These are phyloP conservation scores for Phaethon lepturus DNA, from an alignment of 2,113 vertebrate genomes.

Conservation along the genomic window DNA sequence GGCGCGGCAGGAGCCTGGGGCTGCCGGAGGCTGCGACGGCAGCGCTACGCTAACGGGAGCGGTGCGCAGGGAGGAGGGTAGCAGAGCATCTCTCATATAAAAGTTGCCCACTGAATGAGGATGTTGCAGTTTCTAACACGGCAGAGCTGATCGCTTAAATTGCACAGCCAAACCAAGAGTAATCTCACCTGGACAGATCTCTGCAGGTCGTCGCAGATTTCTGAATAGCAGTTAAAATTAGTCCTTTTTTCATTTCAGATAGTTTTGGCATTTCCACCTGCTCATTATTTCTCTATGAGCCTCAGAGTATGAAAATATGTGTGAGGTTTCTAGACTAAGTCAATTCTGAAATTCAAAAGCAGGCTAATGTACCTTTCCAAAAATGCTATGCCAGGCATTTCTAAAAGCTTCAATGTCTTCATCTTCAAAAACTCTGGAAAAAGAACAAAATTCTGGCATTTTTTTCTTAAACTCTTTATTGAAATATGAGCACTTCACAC, in stretches of 20 bases:
- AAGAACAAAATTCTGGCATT: not conserved
- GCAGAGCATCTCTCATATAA: accelerated
- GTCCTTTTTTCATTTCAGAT: not conserved
- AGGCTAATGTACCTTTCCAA: not conserved
- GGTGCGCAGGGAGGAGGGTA: not conserved
- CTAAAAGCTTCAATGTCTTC: not conserved
- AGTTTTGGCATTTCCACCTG: not conserved
- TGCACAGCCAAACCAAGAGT: not conserved
- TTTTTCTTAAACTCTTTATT: not conserved
- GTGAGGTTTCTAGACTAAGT: not conserved
- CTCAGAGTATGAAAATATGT: not conserved
- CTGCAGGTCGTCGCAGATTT: not conserved
- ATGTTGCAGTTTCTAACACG: accelerated
- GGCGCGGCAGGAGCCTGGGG: accelerated
- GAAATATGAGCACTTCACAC: not conserved
- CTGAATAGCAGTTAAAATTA: not conserved
- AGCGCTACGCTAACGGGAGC: accelerated
- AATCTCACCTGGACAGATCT: not conserved
- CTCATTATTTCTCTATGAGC: not conserved
- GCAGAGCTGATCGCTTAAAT: not conserved
- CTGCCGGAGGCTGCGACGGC: not conserved
- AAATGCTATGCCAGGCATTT: not conserved
- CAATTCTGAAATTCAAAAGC: not conserved
- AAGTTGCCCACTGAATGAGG: accelerated
- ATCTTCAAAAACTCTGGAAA: not conserved